Evolutionary conservation across 2,888 invertebrate genomes (phyloP).

Genomic region (Hanleya hanleyi): DNA sequence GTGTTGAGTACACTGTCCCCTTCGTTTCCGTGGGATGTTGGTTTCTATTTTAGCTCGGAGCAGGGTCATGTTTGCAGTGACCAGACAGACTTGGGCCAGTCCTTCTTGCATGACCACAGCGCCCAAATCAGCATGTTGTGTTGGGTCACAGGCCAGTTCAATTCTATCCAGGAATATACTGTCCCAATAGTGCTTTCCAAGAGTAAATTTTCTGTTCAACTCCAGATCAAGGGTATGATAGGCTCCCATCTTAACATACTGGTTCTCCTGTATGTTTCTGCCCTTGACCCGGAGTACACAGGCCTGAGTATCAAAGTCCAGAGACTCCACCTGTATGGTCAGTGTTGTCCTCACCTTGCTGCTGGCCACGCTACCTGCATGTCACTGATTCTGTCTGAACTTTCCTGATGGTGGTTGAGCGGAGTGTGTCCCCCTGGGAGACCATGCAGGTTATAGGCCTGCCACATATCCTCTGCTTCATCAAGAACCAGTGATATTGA

Average conservation of each 20-base stretch:
- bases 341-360: constrained; percentile 92
- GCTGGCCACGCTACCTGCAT: constrained; percentile 89
- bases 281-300: constrained; percentile 96
- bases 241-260: constrained; percentile 99
- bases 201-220: constrained; percentile 92
- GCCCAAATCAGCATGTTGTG: constrained; percentile 95
- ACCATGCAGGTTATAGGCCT: constrained; percentile 98
- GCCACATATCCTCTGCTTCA: constrained; percentile 99
- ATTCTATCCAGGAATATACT: constrained; percentile 92
- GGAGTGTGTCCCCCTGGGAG: constrained; percentile 89
- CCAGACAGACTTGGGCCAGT: constrained; percentile 94
- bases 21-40: constrained; percentile 95
- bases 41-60: constrained; percentile 97
- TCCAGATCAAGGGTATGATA: constrained; percentile 99
- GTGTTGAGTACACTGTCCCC: constrained; percentile 94
- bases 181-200: constrained; percentile 93
- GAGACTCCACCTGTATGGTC: constrained; percentile 91
- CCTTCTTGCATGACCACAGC: constrained; percentile 98
- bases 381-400: constrained; percentile 96
- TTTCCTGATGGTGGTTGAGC: constrained; percentile 76
- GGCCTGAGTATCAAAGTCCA: constrained; percentile 99
- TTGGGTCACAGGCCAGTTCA: constrained; percentile 95
- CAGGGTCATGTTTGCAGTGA: constrained; percentile 97
- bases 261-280: constrained; percentile 96
- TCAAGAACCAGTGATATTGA: constrained; percentile 87